Evolutionary conservation across 2,113 vertebrate genomes (phyloP).

Genomic region (Elgaria multicarinata): DNA sequence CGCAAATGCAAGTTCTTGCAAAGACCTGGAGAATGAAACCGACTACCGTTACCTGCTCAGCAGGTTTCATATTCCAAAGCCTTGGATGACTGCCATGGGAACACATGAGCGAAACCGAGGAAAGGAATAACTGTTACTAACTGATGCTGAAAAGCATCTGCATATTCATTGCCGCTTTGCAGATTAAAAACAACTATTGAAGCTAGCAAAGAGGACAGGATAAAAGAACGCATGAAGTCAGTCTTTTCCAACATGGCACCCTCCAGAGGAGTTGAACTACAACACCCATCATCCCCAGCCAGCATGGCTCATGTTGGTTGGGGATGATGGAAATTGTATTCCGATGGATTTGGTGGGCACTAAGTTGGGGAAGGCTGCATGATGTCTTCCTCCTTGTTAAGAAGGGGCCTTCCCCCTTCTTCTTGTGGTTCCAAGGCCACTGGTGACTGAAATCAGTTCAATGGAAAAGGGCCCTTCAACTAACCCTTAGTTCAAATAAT

Average conservation of each 20-base stretch:
- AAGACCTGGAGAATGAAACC: slow-evolving; percentile 21
- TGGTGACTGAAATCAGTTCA: background rate
- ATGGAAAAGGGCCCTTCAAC: fast-evolving
- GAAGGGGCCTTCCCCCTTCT: background rate
- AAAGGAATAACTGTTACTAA: slow-evolving; percentile 48
- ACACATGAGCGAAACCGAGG: slow-evolving; percentile 51
- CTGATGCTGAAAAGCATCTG: slow-evolving; percentile 44
- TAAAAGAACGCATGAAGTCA: slow-evolving; percentile 5
- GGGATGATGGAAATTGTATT: background rate
- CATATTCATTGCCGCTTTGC: slow-evolving; percentile 39
- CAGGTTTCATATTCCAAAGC: slow-evolving; percentile 40
- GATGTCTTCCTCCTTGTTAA: background rate
- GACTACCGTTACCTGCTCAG: slow-evolving; percentile 53
- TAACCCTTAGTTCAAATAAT: background rate
- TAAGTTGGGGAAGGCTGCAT: background rate
- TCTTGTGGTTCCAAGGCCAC: background rate
- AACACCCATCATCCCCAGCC: background rate
- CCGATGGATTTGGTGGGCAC: background rate
- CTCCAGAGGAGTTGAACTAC: background rate
- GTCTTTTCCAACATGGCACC: too few species aligned
- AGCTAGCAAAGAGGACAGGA: background rate
- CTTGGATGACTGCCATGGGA: slow-evolving; percentile 62
- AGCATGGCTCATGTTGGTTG: background rate
- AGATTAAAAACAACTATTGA: slow-evolving; percentile 50
- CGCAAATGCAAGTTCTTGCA: slow-evolving; percentile 52